These are phyloP conservation scores for Zophobas atratus DNA, from an alignment of 1,140 invertebrate genomes.

Conservation along the genomic window DNA sequence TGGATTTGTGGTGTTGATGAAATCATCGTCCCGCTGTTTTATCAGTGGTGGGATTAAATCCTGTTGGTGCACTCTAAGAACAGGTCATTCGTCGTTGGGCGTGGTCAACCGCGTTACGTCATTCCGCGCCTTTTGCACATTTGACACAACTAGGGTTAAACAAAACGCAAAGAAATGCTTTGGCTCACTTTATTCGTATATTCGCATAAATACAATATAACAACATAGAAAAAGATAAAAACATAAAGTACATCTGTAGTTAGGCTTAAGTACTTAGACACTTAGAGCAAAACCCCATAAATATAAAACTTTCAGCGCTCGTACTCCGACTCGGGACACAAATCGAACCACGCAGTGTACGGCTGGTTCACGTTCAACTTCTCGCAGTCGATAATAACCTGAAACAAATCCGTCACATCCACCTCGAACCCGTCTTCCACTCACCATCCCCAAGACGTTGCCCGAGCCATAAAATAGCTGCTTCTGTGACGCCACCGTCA, in stretches of 20 bases:
- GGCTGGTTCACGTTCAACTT: conserved; percentile 78
- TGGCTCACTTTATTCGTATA: not conserved
- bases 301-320: not conserved
- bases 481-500: conserved; percentile 89
- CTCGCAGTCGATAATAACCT: conserved; percentile 78
- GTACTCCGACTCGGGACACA: conserved; percentile 72
- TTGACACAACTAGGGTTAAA: too few species aligned
- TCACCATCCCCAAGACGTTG: conserved; percentile 86
- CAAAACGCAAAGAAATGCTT: not conserved
- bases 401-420: conserved; percentile 61
- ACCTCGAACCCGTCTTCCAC: conserved; percentile 17
- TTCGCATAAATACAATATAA: not conserved
- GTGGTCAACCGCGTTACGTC: too few species aligned
- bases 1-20: too few species aligned
- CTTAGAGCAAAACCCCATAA: not conserved
- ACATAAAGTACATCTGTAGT: not conserved
- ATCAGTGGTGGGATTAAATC: too few species aligned
- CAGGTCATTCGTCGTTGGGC: too few species aligned
- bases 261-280: not conserved
- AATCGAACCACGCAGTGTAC: conserved; percentile 80
- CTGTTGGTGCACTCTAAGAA: too few species aligned
- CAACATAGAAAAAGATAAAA: not conserved
- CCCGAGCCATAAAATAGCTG: conserved; percentile 82
- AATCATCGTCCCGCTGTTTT: too few species aligned
- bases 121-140: too few species aligned